phyloP scores from a whole-genome alignment of 2,797 vertebrate species.

The Sardinella longiceps region DNA sequence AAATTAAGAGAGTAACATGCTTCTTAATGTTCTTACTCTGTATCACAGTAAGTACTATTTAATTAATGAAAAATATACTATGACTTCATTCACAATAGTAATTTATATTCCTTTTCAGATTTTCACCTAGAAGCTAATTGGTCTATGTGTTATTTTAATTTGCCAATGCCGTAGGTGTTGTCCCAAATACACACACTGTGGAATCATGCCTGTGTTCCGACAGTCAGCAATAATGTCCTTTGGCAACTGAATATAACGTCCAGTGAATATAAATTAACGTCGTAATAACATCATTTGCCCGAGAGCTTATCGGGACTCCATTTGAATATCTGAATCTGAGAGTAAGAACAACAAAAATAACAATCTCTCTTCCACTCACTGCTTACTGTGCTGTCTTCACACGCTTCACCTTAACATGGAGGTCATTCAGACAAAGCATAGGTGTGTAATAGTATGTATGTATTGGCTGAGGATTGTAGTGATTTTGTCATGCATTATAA shows the following conservation, averaged over 20 bases:
- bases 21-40: too few species aligned
- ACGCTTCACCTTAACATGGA: neutral
- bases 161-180: neutral
- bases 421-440: neutral
- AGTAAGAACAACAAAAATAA: neutral
- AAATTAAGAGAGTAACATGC: too few species aligned
- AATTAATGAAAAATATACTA: neutral
- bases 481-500: neutral
- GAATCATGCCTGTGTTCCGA: neutral
- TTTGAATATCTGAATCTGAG: constrained; percentile 31
- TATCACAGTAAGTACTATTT: too few species aligned
- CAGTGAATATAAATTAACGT: constrained; percentile 44
- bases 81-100: neutral
- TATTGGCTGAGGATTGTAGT: neutral
- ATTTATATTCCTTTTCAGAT: neutral
- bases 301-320: constrained; percentile 8
- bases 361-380: neutral
- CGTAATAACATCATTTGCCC: constrained; percentile 42
- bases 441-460: too few species aligned
- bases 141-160: neutral
- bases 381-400: neutral
- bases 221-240: neutral
- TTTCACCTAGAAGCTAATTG: neutral
- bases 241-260: neutral
- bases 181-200: neutral